Evolutionary conservation across 2,888 invertebrate genomes (phyloP), one percentile per base, ranked within the genome.

Genomic region (Argyresthia goedartella): DNA sequence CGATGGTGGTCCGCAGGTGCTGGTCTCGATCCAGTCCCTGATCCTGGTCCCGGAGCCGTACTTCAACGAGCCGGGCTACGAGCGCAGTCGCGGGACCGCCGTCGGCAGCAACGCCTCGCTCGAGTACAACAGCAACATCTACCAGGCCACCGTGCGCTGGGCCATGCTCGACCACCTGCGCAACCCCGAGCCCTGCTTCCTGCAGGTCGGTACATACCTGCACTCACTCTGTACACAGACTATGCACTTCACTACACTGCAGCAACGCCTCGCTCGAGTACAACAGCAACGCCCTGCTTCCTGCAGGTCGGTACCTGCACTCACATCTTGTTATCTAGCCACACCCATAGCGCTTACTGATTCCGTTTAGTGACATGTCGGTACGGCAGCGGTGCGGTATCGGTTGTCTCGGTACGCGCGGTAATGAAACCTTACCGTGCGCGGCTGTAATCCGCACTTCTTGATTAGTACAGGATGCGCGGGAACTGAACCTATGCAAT

Each of bases 261-360:
- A 97, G 97, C 82, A 96, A 97, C 97, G 97, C 96, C 58, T 97
- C 98, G 96, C 88, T 98, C 57, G 97, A 98, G 80, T 96, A 96
- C 76, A 91, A 98, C 60, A 86, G 93, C 55, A 94, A 94, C 81
- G 71, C 92, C 95, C 43, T 96, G 96, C 82, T 97, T 98, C 76
- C 94, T 93, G 79, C 94, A 96, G 86, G 95, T 52, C 8, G 7
- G 36, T 36, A 36, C 8, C n/a, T n/a, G n/a, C n/a, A n/a, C n/a
- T n/a, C n/a, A n/a, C n/a, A n/a, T n/a, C n/a, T n/a, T 36, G 36
- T 36, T 8, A 9, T 36, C 36, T 36, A 36, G 36, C 36, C 7
- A 9, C 36, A 8, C 36, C 36, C n/a, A n/a, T n/a, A n/a, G n/a
- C n/a, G n/a, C n/a, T n/a, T n/a, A n/a, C n/a, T n/a, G n/a, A n/a